Evolutionary conservation across 2,113 vertebrate genomes (phyloP).

Genomic region (Monarcha castaneiventris): DNA sequence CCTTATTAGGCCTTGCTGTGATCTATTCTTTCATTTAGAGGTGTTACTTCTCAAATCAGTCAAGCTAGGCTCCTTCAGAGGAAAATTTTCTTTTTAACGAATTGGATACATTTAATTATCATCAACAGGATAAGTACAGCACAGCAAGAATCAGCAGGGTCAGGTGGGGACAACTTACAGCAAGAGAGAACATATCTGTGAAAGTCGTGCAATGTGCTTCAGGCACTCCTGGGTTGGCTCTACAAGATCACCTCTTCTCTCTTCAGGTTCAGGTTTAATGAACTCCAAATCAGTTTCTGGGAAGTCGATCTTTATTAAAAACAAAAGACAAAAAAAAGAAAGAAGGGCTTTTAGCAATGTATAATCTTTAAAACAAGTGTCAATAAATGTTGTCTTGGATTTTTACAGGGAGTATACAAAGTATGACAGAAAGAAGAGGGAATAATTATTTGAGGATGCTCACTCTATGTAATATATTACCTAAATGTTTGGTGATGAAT

Average conservation of each 20-base stretch:
- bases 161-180: constrained; percentile 51
- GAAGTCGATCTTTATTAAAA: constrained; percentile 63
- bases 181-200: constrained; percentile 34
- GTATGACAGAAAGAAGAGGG: background rate
- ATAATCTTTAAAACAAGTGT: background rate
- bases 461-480: background rate
- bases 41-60: background rate
- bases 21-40: background rate
- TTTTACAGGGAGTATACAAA: background rate
- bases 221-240: constrained; percentile 43
- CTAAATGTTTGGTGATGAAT: background rate
- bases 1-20: background rate
- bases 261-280: constrained; percentile 43
- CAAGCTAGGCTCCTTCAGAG: background rate
- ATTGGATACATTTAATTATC: background rate
- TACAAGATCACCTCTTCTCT: background rate
- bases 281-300: constrained; percentile 42
- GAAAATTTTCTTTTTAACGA: background rate
- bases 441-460: background rate
- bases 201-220: constrained; percentile 56
- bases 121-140: background rate
- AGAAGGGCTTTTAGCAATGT: background rate
- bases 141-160: background rate
- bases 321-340: background rate
- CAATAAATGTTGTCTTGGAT: background rate